Percentiles rank a stretch among this genome's conserved stretches.
These are phyloP conservation scores for Apomyelois bistriatella DNA, from an alignment of 2,888 invertebrate species.

Conservation along the genomic window DNA sequence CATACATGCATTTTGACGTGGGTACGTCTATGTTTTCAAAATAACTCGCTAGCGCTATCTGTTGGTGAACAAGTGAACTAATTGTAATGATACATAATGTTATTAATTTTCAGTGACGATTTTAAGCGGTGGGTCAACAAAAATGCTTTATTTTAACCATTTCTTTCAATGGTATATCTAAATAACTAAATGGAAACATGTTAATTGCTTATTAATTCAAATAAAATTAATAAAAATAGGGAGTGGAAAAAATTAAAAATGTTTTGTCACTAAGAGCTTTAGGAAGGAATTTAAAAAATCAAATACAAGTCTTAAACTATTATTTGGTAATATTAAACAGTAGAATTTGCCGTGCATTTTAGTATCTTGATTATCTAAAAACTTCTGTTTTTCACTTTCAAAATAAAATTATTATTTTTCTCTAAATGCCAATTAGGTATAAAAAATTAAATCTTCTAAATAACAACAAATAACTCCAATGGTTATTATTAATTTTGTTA, in stretches of 20 bases:
- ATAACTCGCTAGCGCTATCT: background rate
- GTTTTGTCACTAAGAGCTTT: background rate
- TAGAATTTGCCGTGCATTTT: background rate
- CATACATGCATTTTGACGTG: background rate
- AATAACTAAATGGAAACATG: background rate
- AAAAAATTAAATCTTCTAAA: background rate
- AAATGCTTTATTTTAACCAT: background rate
- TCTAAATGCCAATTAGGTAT: too few species aligned
- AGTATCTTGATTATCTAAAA: background rate
- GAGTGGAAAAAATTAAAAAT: background rate
- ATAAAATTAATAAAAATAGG: background rate
- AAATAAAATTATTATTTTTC: too few species aligned
- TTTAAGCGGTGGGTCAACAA: background rate
- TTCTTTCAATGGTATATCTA: background rate
- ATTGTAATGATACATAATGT: background rate
- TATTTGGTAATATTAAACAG: background rate
- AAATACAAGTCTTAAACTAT: background rate
- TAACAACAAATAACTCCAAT: background rate
- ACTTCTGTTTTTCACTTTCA: background rate
- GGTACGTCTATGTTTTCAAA: background rate
- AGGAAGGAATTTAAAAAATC: background rate
- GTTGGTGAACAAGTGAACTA: too few species aligned
- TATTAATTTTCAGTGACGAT: background rate
- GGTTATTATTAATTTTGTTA: background rate
- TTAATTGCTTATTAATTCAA: background rate